These are phyloP conservation scores for Pipra filicauda DNA, from an alignment of 2,113 vertebrate genomes.

Conservation along the genomic window DNA sequence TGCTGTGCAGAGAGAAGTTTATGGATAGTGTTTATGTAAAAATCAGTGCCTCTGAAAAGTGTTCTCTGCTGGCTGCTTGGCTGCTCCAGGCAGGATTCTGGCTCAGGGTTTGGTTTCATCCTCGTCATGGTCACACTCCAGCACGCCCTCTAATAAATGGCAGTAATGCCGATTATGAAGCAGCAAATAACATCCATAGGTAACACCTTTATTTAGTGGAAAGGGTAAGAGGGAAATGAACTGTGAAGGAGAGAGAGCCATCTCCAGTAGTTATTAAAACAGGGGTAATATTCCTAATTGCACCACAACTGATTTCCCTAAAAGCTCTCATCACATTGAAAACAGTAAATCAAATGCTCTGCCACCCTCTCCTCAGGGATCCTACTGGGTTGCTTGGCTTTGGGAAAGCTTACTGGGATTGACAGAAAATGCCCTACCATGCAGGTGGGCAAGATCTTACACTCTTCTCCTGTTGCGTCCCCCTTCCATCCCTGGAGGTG, in stretches of 20 bases:
- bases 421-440: not conserved
- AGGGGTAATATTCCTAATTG: slow-evolving; percentile 9
- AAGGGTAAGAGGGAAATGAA: not conserved
- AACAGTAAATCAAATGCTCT: not conserved
- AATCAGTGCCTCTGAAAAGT: not conserved
- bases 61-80: not conserved
- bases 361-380: not conserved
- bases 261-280: not conserved
- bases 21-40: not conserved
- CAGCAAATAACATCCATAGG: not conserved
- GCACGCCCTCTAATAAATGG: not conserved
- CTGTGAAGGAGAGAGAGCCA: slow-evolving; percentile 26
- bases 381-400: not conserved
- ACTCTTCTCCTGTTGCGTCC: not conserved
- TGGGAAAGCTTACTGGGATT: not conserved
- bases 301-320: not conserved
- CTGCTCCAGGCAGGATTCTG: slow-evolving; percentile 15
- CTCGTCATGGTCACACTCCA: not conserved
- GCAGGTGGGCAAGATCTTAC: not conserved
- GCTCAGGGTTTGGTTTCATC: not conserved
- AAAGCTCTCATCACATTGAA: not conserved
- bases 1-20: not conserved
- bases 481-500: not conserved
- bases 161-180: not conserved
- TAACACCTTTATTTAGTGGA: slow-evolving; percentile 19